These are phyloP conservation scores for Pterostichus niger DNA, from an alignment of 2,888 invertebrate species.

Conservation along the genomic window DNA sequence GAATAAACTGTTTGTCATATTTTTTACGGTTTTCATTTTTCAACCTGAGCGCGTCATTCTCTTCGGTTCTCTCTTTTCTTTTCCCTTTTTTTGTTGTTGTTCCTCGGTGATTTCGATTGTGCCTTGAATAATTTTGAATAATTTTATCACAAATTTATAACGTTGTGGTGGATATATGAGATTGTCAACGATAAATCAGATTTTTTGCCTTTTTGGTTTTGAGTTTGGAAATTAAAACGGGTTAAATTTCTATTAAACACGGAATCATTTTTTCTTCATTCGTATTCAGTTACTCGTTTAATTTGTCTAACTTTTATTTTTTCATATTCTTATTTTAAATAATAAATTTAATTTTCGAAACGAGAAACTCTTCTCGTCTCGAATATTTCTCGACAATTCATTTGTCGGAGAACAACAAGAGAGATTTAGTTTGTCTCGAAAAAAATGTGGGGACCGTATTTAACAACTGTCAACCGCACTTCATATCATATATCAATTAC, in stretches of 20 bases:
- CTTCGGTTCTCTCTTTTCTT: constrained; percentile 68
- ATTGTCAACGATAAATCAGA: constrained; percentile 66
- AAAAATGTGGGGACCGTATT: too few species aligned
- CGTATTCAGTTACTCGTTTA: not conserved
- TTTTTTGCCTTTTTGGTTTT: constrained; percentile 42
- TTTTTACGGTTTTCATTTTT: constrained; percentile 77
- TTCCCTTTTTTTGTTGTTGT: constrained; percentile 68
- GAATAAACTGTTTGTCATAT: constrained; percentile 76
- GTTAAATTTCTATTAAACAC: constrained; percentile 45
- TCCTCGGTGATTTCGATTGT: constrained; percentile 69
- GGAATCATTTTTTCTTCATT: constrained; percentile 9
- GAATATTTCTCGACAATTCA: too few species aligned
- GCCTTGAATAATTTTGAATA: constrained; percentile 76
- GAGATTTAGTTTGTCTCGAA: too few species aligned
- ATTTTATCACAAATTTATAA: constrained; percentile 72
- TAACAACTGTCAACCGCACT: too few species aligned
- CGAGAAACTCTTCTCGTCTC: too few species aligned
- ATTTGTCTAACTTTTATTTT: too few species aligned
- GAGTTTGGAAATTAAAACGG: constrained; percentile 35
- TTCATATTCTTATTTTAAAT: too few species aligned
- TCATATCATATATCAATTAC: too few species aligned
- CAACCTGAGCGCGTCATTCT: constrained; percentile 71
- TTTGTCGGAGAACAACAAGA: too few species aligned
- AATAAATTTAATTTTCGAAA: too few species aligned
- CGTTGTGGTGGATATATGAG: constrained; percentile 63